These are phyloP conservation scores for Chydorus sphaericus DNA, from an alignment of 2,888 invertebrate species.

Conservation along the genomic window DNA sequence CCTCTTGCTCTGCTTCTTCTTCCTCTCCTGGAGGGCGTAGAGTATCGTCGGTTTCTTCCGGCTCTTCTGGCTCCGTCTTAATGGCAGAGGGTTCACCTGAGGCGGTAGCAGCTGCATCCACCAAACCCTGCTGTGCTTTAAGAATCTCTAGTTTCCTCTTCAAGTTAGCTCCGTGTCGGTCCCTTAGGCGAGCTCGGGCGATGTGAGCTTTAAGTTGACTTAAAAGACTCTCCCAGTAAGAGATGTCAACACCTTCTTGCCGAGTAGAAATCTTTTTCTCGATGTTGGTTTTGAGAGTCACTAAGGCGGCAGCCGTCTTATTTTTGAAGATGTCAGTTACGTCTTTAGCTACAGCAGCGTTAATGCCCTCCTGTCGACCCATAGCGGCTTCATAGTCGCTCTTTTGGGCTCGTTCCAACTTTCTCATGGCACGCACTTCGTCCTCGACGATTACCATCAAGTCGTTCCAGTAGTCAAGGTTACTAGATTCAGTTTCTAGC, in stretches of 20 bases:
- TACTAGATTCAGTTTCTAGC: conserved; percentile 63
- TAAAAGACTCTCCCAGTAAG: conserved; percentile 93
- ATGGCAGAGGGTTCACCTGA: background rate
- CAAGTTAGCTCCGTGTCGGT: conserved; percentile 81
- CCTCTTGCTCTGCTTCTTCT: conserved; percentile 17
- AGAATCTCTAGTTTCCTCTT: conserved; percentile 73
- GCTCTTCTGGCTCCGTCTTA: conserved; percentile 27
- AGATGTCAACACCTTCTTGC: conserved; percentile 82
- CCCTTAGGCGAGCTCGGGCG: conserved; percentile 78
- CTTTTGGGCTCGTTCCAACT: conserved; percentile 42
- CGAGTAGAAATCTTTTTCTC: conserved; percentile 69
- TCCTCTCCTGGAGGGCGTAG: conserved; percentile 16
- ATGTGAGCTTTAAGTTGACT: conserved; percentile 93
- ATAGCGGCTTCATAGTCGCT: conserved; percentile 43
- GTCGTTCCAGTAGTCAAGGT: conserved; percentile 88
- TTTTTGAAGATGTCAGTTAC: conserved; percentile 82
- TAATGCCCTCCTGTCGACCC: conserved; percentile 60
- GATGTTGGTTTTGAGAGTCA: conserved; percentile 67
- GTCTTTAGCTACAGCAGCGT: conserved; percentile 78
- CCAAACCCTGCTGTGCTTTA: conserved; percentile 62
- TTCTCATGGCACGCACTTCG: conserved; percentile 71
- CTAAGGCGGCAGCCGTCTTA: conserved; percentile 75
- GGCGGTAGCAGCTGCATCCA: conserved; percentile 22
- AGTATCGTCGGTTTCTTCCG: conserved; percentile 22
- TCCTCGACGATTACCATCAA: conserved; percentile 89